A percentile compares a stretch with the other conserved stretches of the same genome.
Evolutionary conservation across 2,888 invertebrate genomes (phyloP).

Genomic region (Synanthedon formicaeformis): DNA sequence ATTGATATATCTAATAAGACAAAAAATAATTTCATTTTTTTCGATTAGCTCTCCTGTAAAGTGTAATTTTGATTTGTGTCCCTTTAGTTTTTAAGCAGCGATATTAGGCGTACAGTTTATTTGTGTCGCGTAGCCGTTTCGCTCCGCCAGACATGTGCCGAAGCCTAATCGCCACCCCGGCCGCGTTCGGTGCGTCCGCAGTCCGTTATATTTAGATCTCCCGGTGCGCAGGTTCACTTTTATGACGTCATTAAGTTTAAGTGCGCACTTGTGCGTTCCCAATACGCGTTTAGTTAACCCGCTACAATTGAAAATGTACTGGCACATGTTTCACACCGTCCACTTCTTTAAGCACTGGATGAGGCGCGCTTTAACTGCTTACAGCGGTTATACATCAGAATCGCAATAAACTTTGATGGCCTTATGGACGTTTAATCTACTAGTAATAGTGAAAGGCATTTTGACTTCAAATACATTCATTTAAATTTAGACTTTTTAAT

Average conservation of each 20-base stretch:
- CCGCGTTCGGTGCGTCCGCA: neutral
- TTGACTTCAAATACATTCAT: no score
- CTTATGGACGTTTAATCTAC: neutral
- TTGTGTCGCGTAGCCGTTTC: neutral
- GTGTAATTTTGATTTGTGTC: no score
- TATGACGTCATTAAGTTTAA: slow-evolving; percentile 4
- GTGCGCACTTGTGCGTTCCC: slow-evolving; percentile 1
- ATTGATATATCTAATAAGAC: no score
- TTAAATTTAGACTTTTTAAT: no score
- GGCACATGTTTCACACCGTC: neutral
- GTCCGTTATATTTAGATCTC: neutral
- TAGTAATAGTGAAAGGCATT: neutral
- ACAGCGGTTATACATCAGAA: no score
- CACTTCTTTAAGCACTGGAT: neutral
- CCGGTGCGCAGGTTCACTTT: neutral
- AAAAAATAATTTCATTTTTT: no score
- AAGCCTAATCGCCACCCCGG: neutral
- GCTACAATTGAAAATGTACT: slow-evolving; percentile 3
- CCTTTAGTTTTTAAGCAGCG: no score
- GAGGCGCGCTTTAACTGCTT: neutral
- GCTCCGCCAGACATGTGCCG: neutral
- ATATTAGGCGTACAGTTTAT: no score
- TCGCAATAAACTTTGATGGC: no score
- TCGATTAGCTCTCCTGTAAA: no score
- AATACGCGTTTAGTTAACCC: neutral